Percentiles rank a stretch among this genome's conserved stretches.
Evolutionary conservation across 2,797 vertebrate genomes (phyloP).

Genomic region (Urosaurus nigricauda): DNA sequence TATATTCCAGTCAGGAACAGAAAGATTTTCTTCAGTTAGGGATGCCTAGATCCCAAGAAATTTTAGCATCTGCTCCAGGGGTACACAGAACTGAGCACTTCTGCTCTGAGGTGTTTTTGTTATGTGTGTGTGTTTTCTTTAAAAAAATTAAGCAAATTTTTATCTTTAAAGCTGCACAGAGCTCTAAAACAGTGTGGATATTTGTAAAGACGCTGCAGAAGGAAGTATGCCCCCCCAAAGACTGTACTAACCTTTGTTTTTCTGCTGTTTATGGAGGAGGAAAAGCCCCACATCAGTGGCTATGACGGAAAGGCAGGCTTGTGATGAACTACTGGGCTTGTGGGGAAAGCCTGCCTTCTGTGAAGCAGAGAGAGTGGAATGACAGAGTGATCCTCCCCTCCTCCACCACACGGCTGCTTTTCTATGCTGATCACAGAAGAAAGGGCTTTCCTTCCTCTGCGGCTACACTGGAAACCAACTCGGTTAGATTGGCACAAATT

Average conservation of each 20-base stretch:
- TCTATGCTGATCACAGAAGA: neutral
- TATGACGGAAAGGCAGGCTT: neutral
- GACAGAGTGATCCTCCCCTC: neutral
- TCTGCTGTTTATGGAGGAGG: neutral
- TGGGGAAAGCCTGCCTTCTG: neutral
- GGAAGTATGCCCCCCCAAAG: too few relatives aligned
- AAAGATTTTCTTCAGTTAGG: neutral
- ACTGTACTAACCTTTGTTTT: neutral
- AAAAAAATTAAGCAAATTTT: neutral
- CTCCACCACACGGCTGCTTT: too few relatives aligned
- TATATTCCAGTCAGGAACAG: too few relatives aligned
- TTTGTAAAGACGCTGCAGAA: neutral
- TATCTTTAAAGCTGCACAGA: neutral
- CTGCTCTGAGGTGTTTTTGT: neutral
- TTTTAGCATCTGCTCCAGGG: neutral
- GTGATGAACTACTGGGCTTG: neutral
- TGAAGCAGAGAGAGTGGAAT: neutral
- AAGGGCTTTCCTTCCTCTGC: neutral
- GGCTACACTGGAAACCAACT: neutral
- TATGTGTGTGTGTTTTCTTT: neutral
- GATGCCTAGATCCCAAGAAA: neutral
- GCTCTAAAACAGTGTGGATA: neutral
- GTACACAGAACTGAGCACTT: neutral
- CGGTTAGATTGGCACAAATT: neutral
- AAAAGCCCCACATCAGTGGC: neutral